Percentiles rank a stretch among this genome's conserved stretches.
phyloP scores from a whole-genome alignment of 2,888 invertebrate genomes.

The Lithophane semibrunnea region DNA sequence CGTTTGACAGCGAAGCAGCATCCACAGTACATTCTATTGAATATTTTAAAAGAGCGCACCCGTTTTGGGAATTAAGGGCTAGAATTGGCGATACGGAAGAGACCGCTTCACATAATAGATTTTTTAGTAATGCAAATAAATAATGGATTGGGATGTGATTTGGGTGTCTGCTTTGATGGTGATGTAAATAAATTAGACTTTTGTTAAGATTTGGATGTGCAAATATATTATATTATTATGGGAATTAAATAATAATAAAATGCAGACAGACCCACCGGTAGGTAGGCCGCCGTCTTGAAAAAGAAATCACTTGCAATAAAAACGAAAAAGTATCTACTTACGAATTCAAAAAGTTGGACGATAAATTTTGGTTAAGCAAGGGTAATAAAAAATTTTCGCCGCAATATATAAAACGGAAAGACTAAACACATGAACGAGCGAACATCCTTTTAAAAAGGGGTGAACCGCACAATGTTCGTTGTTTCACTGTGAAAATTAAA shows the following conservation, averaged over 20 bases:
- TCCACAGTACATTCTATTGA: constrained; percentile 76
- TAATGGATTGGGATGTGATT: constrained; percentile 39
- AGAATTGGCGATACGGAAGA: constrained; percentile 56
- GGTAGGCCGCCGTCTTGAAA: constrained; percentile 7
- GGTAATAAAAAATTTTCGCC: constrained; percentile 62
- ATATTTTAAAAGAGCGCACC: constrained; percentile 82
- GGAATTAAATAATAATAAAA: background rate
- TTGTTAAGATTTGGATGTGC: background rate
- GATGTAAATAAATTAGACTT: constrained; percentile 14
- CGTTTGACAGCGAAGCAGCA: constrained; percentile 81
- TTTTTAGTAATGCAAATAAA: constrained; percentile 50
- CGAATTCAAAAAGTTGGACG: constrained; percentile 51
- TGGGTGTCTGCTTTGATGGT: constrained; percentile 18
- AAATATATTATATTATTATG: constrained; percentile 9
- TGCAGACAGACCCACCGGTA: background rate
- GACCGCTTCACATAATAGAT: constrained; percentile 49
- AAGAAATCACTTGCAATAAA: constrained; percentile 40
- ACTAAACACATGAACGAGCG: constrained; percentile 63
- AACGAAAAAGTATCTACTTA: constrained; percentile 35
- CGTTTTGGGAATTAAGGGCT: constrained; percentile 71
- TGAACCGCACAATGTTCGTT: constrained; percentile 78
- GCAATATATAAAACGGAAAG: constrained; percentile 62
- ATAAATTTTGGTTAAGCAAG: constrained; percentile 56
- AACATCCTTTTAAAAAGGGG: constrained; percentile 74
- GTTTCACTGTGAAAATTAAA: constrained; percentile 85